phyloP scores from a whole-genome alignment of 2,113 vertebrate species.

The Hymenochirus boettgeri region DNA sequence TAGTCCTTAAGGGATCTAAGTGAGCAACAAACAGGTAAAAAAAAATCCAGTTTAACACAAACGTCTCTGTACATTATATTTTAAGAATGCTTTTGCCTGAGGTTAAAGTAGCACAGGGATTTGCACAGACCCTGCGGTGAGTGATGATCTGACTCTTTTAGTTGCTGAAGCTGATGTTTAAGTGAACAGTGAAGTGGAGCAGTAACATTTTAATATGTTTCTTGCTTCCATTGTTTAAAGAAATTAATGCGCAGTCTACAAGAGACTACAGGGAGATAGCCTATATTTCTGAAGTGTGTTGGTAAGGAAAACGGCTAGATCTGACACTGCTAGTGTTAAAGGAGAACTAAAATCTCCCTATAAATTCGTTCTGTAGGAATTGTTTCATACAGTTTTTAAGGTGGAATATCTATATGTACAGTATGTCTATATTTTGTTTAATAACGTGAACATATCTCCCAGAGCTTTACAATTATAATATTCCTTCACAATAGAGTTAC shows the following conservation, averaged over 20 bases:
- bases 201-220: conserved; percentile 21
- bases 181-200: conserved; percentile 10
- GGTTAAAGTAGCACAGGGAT: conserved; percentile 32
- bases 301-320: not conserved
- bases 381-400: too few relatives aligned
- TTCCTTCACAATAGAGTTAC: too few relatives aligned
- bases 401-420: too few relatives aligned
- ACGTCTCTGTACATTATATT: conserved; percentile 11
- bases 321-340: too few relatives aligned
- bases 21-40: conserved; percentile 10
- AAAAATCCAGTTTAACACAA: conserved; percentile 1
- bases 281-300: not conserved
- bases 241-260: not conserved
- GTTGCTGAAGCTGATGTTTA: conserved; percentile 23
- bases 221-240: conserved; percentile 9
- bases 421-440: too few relatives aligned
- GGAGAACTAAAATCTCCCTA: too few relatives aligned
- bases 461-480: too few relatives aligned
- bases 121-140: conserved; percentile 28
- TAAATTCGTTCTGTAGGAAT: too few relatives aligned
- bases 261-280: not conserved
- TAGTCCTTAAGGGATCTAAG: not conserved
- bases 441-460: too few relatives aligned
- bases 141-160: conserved; percentile 30
- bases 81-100: conserved; percentile 27